Evolutionary conservation across 2,888 invertebrate species (phyloP), one percentile per base, ranked within the genome.

Genomic region (Hemaris fuciformis): DNA sequence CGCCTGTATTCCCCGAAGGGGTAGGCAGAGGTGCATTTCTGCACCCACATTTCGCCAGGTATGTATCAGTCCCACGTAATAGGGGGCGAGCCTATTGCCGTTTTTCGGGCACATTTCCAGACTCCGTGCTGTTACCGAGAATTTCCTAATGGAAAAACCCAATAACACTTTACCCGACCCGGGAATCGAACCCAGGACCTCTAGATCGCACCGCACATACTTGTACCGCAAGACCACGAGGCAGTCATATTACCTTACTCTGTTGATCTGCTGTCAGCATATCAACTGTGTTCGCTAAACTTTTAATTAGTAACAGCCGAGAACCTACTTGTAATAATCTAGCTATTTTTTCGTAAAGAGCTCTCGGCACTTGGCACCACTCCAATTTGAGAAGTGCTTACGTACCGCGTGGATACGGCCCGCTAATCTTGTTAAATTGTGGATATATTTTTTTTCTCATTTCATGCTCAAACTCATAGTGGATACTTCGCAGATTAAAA

Each of bases 381-480:
- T 46, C 59, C 45, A 59, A 59, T 45, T 59, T 46, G 6, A 25
- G 41, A 42, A 58, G 58, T 58, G 42, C 58, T 42, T 41, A 38
- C 57, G 25, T 23, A 53, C 27, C 53, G 27, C 42, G 41, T 42
- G 27, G 25, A 42, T 25, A 42, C 27, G 23, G 23, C 10, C 41
- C 18, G 42, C 43, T 58, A 43, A 58, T 58, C 58, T 58, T 42
- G 58, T 58, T 58, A 42, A 58, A 58, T 43, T 43, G 10, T 45
- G 41, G 41, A 42, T 58, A 23, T 43, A 58, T 25, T 1, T 25
- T 58, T 58, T 8, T 42, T 41, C 15, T 42, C 25, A 27, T 58
- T 42, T 13, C 15, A 43, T 27, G 23, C 43, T 58, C 15, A 41
- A 42, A 58, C 22, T 58, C 27, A 31, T 18, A 27, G 10, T 10